Evolutionary conservation across 1,140 invertebrate species (phyloP), one percentile per base, ranked within the genome.

Genomic region (Apis florea): DNA sequence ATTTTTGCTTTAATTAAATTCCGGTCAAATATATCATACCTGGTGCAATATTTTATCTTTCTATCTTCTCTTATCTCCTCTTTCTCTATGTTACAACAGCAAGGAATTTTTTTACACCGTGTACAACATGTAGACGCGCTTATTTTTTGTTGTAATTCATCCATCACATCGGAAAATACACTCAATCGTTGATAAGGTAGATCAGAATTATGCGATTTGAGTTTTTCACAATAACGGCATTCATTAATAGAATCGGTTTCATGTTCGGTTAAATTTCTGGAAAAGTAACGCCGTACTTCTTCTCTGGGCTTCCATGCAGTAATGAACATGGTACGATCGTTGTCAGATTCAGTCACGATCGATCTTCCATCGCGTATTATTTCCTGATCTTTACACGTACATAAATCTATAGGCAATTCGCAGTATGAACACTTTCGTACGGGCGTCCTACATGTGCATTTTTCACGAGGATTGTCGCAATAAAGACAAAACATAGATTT

Each of bases 91-190:
- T 24, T 59, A 61, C 91, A 91, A 49, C 85, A 83, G 21, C 90
- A 92, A 11, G 83, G 83, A 66, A 58, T 72, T 59, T 69, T 85
- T 69, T 74, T 67, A 49, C 90, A 91, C 26, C 82, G 71, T 9
- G 83, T 61, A 24, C 91, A 92, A 26, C 70, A 79, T 8, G 79
- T 75, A 0, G 81, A 84, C 15, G 84, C 84, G 67, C 81, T 89
- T 19, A 92, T 89, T 80, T 90, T 92, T 40, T 88, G 74, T 24
- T 92, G 88, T 10, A 92, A 56, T 73, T 92, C 92, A 40, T 67
- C 88, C 85, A 92, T 87, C 59, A 92, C 90, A n/a, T 90, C 76
- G 1, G 90, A 91, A 83, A 92, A 92, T 10, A 86, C 79, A 10
- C 69, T 80, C 1, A 76, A 54, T 58, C 89, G 89, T 63, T 92